These are phyloP conservation scores for Rugalucina vietnamica DNA, from an alignment of 2,888 invertebrate species.

Conservation along the genomic window DNA sequence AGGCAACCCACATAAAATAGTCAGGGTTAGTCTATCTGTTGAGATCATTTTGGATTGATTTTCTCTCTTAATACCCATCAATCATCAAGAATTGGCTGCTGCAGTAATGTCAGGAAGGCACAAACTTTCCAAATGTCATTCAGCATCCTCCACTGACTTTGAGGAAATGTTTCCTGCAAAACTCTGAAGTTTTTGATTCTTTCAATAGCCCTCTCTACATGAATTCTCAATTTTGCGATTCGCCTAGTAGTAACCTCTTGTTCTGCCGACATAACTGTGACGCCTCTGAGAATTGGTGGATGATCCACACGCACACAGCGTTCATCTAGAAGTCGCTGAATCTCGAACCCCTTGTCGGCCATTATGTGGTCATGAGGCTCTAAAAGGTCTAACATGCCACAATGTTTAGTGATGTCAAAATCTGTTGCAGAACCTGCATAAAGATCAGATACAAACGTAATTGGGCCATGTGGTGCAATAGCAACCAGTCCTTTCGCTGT, in stretches of 20 bases:
- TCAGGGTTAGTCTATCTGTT: no score
- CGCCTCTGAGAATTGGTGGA: not conserved
- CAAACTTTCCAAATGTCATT: conserved; percentile 39
- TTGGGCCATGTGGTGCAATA: not conserved
- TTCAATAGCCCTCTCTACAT: conserved; percentile 36
- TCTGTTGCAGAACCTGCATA: conserved; percentile 17
- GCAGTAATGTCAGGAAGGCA: not conserved
- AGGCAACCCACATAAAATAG: no score
- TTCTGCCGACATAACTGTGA: not conserved
- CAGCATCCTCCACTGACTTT: conserved; percentile 1
- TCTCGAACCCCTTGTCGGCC: conserved; percentile 1
- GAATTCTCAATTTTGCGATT: not conserved
- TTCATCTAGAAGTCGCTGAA: not conserved
- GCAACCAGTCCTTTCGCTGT: not conserved
- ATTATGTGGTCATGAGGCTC: not conserved
- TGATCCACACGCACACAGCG: not conserved
- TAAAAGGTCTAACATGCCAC: not conserved
- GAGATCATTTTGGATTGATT: no score
- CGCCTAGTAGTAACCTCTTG: not conserved
- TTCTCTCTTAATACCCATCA: no score
- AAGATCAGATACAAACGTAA: conserved; percentile 2
- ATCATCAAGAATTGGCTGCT: not conserved
- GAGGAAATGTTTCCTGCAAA: conserved; percentile 23
- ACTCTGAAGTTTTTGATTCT: conserved; percentile 39
- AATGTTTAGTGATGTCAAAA: conserved; percentile 14